These are phyloP conservation scores for Himalopsyche tibetana DNA, from an alignment of 2,888 invertebrate genomes.

Conservation along the genomic window DNA sequence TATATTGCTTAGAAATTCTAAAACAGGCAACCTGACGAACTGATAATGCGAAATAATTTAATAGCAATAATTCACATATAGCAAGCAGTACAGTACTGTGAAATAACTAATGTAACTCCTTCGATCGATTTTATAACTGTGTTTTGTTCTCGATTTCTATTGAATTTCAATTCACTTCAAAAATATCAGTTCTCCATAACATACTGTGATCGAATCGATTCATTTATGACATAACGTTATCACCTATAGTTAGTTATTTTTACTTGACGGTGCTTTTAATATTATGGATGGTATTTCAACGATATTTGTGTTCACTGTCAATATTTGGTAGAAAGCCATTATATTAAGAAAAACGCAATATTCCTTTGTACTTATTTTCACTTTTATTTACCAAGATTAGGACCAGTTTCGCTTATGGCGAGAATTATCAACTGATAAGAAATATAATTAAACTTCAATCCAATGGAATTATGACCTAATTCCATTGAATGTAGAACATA, in stretches of 20 bases:
- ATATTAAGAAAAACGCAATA: no score
- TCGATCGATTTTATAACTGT: background rate
- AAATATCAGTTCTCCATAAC: background rate
- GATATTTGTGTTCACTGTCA: no score
- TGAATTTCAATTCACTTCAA: background rate
- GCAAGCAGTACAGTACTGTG: conserved; percentile 5
- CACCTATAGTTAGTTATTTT: no score
- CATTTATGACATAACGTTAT: no score
- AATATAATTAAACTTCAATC: no score
- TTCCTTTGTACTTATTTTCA: no score
- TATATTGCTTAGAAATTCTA: background rate
- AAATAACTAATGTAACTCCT: conserved; percentile 5
- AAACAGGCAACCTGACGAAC: background rate
- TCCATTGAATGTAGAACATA: background rate
- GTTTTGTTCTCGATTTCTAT: background rate
- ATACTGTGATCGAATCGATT: background rate
- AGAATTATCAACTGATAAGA: no score
- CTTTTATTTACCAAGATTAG: no score
- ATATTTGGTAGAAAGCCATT: no score
- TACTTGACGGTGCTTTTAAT: no score
- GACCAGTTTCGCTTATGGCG: no score
- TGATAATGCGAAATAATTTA: conserved; percentile 2
- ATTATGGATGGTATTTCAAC: no score
- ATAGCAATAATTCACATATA: background rate
- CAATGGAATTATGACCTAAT: background rate